Conservation (phyloP, 2,113 vertebrate genomes). For the Herpailurus yagouaroundi region DNA sequence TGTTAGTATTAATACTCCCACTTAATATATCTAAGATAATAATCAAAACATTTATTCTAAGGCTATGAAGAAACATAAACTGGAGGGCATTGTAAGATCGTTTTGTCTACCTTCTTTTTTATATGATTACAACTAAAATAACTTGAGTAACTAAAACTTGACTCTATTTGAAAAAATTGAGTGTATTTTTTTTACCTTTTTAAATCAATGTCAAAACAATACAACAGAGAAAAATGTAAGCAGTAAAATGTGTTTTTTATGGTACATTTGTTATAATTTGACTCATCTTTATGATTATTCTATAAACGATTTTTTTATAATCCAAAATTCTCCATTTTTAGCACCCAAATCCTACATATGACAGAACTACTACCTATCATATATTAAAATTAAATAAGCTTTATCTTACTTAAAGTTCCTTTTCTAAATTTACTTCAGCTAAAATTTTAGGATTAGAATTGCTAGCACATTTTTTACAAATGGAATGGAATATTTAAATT, state of each 20-base stretch:
- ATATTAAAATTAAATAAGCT: background rate
- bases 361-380: background rate
- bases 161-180: background rate
- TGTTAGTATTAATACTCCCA: constrained; percentile 50
- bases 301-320: background rate
- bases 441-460: background rate
- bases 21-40: constrained; percentile 23
- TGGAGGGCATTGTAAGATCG: constrained; percentile 5
- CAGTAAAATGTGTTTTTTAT: background rate
- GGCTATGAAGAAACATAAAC: constrained; percentile 34
- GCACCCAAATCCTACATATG: background rate
- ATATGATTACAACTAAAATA: background rate
- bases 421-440: background rate
- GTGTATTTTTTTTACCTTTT: background rate
- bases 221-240: background rate
- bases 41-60: constrained; percentile 48
- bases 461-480: background rate
- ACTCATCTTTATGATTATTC: background rate
- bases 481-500: background rate
- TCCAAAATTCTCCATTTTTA: background rate
- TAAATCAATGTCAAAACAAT: background rate
- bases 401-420: background rate
- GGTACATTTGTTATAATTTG: background rate
- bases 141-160: background rate
- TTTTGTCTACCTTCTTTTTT: background rate